phyloP scores from a whole-genome alignment of 2,113 vertebrate genomes.

The Acanthochromis polyacanthus region DNA sequence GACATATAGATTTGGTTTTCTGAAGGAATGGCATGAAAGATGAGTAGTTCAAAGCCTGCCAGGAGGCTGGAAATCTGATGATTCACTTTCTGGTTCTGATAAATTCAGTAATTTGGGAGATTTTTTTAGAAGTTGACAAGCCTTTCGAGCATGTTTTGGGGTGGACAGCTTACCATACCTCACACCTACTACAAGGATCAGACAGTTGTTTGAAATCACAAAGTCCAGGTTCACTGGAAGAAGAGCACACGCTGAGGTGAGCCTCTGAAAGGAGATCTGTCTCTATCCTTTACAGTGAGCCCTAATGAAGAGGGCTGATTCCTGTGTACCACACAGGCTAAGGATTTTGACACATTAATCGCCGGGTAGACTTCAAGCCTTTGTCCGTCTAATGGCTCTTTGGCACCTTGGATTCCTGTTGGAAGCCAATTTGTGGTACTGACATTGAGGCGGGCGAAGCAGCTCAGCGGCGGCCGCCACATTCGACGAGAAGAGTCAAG shows the following conservation, averaged over 20 bases:
- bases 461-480: constrained; percentile 58
- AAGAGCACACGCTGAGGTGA: constrained; percentile 3
- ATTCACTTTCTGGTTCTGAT: too few relatives aligned
- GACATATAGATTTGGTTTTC: too few relatives aligned
- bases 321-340: constrained; percentile 25
- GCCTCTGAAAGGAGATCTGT: constrained; percentile 10
- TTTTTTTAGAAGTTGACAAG: too few relatives aligned
- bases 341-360: constrained; percentile 75
- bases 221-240: too few relatives aligned
- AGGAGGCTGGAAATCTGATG: too few relatives aligned
- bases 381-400: constrained; percentile 83
- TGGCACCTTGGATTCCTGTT: constrained; percentile 83
- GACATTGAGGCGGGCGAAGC: constrained; percentile 64
- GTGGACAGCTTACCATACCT: too few relatives aligned
- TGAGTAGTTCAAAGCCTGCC: too few relatives aligned
- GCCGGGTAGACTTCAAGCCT: constrained; percentile 71
- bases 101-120: too few relatives aligned
- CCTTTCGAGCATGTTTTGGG: too few relatives aligned
- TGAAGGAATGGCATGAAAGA: too few relatives aligned
- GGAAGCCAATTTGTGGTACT: constrained; percentile 84
- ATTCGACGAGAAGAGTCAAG: constrained; percentile 74
- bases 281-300: constrained; percentile 9
- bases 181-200: too few relatives aligned
- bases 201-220: too few relatives aligned
- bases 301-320: constrained; percentile 75